These are phyloP conservation scores for Erinaceus europaeus DNA, from an alignment of 2,113 vertebrate species.

Conservation along the genomic window DNA sequence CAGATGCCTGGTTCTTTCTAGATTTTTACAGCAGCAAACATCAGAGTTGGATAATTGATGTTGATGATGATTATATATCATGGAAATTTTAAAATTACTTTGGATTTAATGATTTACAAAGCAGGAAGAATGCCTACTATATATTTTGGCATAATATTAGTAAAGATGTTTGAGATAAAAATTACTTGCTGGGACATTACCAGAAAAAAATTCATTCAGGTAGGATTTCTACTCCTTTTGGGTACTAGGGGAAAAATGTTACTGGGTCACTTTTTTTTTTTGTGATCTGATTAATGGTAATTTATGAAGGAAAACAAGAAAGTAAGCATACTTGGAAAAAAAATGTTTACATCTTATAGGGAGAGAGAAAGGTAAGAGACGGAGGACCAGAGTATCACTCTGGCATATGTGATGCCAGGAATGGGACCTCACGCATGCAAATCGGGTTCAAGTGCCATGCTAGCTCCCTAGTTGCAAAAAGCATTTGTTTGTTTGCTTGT, in stretches of 20 bases:
- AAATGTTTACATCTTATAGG: too few species aligned
- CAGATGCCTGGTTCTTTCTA: too few species aligned
- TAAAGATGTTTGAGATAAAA: slow-evolving; percentile 21
- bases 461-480: too few species aligned
- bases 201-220: background rate
- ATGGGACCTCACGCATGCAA: too few species aligned
- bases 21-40: too few species aligned
- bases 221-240: background rate
- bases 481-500: too few species aligned
- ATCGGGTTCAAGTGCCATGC: too few species aligned
- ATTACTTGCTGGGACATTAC: background rate
- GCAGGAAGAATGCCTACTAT: background rate
- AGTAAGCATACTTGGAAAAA: too few species aligned
- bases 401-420: too few species aligned
- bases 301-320: background rate
- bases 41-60: slow-evolving; percentile 9
- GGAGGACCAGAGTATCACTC: too few species aligned
- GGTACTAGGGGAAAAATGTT: background rate
- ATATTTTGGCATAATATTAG: background rate
- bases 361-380: too few species aligned
- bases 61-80: background rate
- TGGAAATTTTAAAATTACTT: slow-evolving; percentile 9
- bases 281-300: background rate
- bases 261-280: background rate
- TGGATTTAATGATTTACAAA: slow-evolving; percentile 35